These are phyloP conservation scores for Cliona cf. orientalis DNA, from an alignment of 37 sponge, comb jelly and placozoan genomes.

Conservation along the genomic window DNA sequence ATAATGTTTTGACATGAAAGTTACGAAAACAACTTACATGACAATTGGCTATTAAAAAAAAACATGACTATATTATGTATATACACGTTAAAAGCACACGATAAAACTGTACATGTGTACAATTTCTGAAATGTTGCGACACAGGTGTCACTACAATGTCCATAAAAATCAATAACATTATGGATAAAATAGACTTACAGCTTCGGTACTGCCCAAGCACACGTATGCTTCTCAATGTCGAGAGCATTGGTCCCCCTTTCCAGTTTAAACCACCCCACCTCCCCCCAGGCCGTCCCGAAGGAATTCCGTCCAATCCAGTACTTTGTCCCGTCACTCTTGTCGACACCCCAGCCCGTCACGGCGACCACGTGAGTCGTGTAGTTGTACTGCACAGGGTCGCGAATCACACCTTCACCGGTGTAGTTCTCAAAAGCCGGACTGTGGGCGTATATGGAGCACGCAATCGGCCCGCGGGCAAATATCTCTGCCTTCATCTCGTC, in stretches of 20 bases:
- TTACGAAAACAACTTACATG: too few species aligned
- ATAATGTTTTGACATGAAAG: too few species aligned
- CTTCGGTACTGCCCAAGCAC: slow-evolving; percentile 79
- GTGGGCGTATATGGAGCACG: slow-evolving; percentile 87
- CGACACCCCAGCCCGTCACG: slow-evolving; percentile 77
- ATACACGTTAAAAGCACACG: too few species aligned
- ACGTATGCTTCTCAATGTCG: slow-evolving; percentile 66
- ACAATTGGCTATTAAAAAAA: too few species aligned
- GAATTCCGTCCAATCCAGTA: slow-evolving; percentile 88
- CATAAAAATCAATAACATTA: too few species aligned
- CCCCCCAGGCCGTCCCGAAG: slow-evolving; percentile 87
- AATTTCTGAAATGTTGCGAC: too few species aligned
- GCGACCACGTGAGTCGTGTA: slow-evolving; percentile 77
- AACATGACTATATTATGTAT: too few species aligned
- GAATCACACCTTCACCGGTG: slow-evolving; percentile 55
- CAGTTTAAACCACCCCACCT: slow-evolving; percentile 81
- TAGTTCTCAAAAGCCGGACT: slow-evolving; percentile 63
- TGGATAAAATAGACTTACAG: too few species aligned
- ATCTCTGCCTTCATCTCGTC: slow-evolving; percentile 79
- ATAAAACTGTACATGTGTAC: too few species aligned
- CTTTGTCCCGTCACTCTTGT: slow-evolving; percentile 36
- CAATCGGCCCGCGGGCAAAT: slow-evolving; percentile 78
- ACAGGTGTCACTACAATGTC: not conserved
- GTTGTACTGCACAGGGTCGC: slow-evolving; percentile 58
- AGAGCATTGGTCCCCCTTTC: slow-evolving; percentile 73